phyloP scores from a whole-genome alignment of 2,113 vertebrate species.

The Lepus timidus region DNA sequence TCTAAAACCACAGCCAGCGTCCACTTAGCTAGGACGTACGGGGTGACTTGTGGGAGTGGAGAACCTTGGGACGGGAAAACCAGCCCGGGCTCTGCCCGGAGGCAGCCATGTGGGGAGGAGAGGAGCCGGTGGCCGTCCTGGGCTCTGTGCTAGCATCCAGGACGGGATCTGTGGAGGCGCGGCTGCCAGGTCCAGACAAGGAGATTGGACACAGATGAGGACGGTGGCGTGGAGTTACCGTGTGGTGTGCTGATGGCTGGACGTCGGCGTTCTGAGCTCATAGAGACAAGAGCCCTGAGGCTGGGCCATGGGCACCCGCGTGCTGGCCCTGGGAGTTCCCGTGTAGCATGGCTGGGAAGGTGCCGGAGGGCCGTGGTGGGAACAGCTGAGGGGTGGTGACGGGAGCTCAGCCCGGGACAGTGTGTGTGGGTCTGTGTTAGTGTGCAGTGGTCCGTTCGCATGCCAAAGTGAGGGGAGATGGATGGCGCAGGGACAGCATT shows the following conservation, averaged over 20 bases:
- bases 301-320: too few relatives aligned
- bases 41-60: not conserved
- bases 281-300: not conserved
- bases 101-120: too few relatives aligned
- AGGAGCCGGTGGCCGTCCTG: not conserved
- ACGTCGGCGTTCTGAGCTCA: not conserved
- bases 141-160: not conserved
- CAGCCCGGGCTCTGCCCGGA: not conserved
- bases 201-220: not conserved
- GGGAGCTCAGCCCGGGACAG: too few relatives aligned
- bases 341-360: too few relatives aligned
- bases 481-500: not conserved
- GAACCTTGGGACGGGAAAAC: accelerated
- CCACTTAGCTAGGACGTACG: not conserved
- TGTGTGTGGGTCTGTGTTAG: not conserved
- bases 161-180: too few relatives aligned
- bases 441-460: not conserved
- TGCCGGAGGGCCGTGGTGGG: too few relatives aligned
- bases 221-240: too few relatives aligned
- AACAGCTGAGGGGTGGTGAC: too few relatives aligned
- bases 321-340: not conserved
- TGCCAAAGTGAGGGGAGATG: not conserved
- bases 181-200: too few relatives aligned
- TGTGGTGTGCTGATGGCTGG: not conserved
- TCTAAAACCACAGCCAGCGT: not conserved